Base-by-base conservation (phyloP, 2,797 vertebrate species). In the Acrocephalus scirpaceus region DNA sequence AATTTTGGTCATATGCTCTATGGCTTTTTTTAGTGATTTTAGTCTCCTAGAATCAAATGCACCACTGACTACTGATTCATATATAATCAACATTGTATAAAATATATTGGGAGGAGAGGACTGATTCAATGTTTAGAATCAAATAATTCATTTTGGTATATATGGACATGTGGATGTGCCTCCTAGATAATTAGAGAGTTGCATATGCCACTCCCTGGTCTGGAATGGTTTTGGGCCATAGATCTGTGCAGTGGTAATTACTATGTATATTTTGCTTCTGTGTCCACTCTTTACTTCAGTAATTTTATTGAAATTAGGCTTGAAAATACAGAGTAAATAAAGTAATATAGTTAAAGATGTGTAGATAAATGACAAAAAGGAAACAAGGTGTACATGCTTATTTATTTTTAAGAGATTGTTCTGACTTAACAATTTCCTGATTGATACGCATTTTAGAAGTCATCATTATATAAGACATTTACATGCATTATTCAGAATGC, bases 1-100 rank as follows among this genome's bases (percentile, higher is more conserved):
- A 72, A 40, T 54, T 69, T 65, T 34, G 19, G 5, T 48, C 0
- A 0, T 82, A 82, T 38, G 38, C 30, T 78, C 0, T 64, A 1
- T 40, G 38, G 20, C 12, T 51, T 67, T 75, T 64, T 58, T 13
- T 42, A 53, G 29, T 62, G 53, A 47, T 81, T 72, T 57, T 65
- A 57, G 10, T 79, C 13, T 76, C 42, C 40, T 45, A 53, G 45
- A 36, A 15, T 51, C 40, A 77, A 50, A n/a, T 51, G 13, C 16
- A 22, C 1, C 2, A 54, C 22, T 65, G 20, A 67, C 30, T 75
- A 61, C 40, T 36, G 10, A 48, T 34, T 34, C 11, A 7, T 50
- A 14, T 45, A 18, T 83, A 62, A 44, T 54, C 23, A 74, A 10
- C 19, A 27, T 13, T 73, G 16, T 75, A 19, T 69, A 48, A 77